phyloP scores from a whole-genome alignment of 2,888 invertebrate species.

The Gerris lacustris region DNA sequence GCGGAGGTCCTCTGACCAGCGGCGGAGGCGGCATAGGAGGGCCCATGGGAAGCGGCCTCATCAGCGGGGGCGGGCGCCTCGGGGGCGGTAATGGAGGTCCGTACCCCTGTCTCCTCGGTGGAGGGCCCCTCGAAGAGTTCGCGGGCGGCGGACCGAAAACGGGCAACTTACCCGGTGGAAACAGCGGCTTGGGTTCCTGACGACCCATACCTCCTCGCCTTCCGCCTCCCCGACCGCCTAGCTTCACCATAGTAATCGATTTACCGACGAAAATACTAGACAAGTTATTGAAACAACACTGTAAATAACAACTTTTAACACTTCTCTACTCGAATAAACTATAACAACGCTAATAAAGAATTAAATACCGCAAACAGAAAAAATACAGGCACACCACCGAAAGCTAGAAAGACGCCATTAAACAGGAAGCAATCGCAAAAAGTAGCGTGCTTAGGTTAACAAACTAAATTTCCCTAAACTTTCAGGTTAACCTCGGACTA shows the following conservation, averaged over 20 bases:
- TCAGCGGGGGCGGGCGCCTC: constrained; percentile 30
- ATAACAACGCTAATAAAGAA: too few relatives aligned
- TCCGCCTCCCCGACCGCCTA: constrained; percentile 21
- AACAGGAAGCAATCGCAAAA: too few relatives aligned
- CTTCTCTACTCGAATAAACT: too few relatives aligned
- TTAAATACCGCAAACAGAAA: too few relatives aligned
- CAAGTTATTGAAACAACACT: too few relatives aligned
- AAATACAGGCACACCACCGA: too few relatives aligned
- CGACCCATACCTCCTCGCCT: constrained; percentile 12
- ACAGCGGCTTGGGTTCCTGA: constrained; percentile 23
- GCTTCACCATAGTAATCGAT: constrained; percentile 21
- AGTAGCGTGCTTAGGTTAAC: too few relatives aligned
- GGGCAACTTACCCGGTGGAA: constrained; percentile 26
- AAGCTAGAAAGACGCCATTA: too few relatives aligned
- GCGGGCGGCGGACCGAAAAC: constrained; percentile 28
- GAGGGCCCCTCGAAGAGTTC: constrained; percentile 20
- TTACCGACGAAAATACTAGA: too few relatives aligned
- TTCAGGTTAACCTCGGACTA: too few relatives aligned
- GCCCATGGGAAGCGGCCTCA: constrained; percentile 23
- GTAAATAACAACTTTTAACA: too few relatives aligned
- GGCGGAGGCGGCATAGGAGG: constrained; percentile 21
- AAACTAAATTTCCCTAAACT: too few relatives aligned
- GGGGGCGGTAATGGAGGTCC: constrained; percentile 34
- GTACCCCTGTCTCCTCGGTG: constrained; percentile 16
- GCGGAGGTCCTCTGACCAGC: constrained; percentile 20